phyloP scores from a whole-genome alignment of 2,113 vertebrate species.

The Pheucticus melanocephalus region DNA sequence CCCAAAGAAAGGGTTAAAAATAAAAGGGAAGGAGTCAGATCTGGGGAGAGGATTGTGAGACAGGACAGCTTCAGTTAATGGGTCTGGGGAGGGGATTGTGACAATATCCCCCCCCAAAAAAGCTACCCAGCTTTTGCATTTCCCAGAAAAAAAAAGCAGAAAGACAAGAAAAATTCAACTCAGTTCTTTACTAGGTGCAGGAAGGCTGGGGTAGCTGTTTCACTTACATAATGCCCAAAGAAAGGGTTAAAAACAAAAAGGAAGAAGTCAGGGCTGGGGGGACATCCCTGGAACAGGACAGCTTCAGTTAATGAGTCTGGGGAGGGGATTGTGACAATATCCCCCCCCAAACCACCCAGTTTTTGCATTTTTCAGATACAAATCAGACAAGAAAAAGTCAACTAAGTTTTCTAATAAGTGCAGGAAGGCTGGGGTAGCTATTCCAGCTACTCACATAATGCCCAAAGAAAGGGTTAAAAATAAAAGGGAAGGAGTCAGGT shows the following conservation, averaged over 20 bases:
- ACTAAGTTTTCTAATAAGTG: not conserved
- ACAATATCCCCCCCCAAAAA: not conserved
- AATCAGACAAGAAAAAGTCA: not conserved
- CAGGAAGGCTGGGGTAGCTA: not conserved
- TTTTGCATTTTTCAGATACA: not conserved
- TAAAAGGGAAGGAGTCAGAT: not conserved
- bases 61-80: fast-evolving
- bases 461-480: not conserved
- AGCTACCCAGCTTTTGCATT: not conserved
- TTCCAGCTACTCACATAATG: not conserved
- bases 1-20: not conserved
- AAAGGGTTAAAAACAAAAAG: not conserved
- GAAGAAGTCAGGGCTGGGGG: not conserved
- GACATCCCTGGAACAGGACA: not conserved
- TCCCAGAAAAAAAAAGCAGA: not conserved
- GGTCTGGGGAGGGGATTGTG: not conserved
- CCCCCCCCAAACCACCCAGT: not conserved
- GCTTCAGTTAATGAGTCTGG: fast-evolving
- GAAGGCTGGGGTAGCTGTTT: not conserved
- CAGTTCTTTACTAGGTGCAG: not conserved
- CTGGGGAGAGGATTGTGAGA: not conserved
- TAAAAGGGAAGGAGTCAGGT: not conserved
- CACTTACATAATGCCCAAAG: no score
- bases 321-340: not conserved
- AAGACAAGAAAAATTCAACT: not conserved